phyloP scores from a whole-genome alignment of 2,113 vertebrate genomes.

The Semnornis frantzii region DNA sequence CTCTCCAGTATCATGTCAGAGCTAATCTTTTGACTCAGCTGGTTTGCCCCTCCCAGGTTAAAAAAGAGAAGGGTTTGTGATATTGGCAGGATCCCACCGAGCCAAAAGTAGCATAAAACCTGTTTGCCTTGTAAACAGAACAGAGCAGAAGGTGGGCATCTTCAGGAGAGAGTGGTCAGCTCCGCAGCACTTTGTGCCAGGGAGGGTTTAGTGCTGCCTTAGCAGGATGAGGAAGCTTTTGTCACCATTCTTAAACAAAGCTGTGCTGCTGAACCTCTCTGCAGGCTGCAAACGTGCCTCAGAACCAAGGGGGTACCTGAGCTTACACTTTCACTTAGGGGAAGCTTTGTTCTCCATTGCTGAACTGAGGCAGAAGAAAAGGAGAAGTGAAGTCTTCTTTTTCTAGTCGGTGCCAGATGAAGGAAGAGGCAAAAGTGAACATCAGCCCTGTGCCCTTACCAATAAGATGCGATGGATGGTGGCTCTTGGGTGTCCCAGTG shows the following conservation, averaged over 20 bases:
- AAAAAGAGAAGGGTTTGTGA: background rate
- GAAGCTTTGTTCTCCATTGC: background rate
- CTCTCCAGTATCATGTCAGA: background rate
- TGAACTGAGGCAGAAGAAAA: background rate
- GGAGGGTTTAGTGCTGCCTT: background rate
- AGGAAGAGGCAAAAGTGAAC: background rate
- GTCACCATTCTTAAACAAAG: background rate
- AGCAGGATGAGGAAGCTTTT: constrained; percentile 29
- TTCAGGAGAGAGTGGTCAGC: background rate
- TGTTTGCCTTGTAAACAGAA: accelerated
- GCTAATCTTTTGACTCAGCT: background rate
- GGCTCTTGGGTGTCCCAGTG: background rate
- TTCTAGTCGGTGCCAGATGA: background rate
- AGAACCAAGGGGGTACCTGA: background rate
- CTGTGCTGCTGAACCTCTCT: background rate
- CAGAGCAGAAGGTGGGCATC: background rate
- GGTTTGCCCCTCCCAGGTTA: background rate
- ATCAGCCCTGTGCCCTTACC: background rate
- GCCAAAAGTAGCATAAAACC: background rate
- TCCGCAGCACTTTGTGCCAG: background rate
- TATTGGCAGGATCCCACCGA: background rate
- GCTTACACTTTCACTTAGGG: background rate
- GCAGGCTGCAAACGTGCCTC: background rate
- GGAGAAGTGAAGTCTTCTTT: background rate
- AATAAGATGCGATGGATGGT: background rate